Evolutionary conservation across 2,113 vertebrate species (phyloP).

Genomic region (Misgurnus anguillicaudatus): DNA sequence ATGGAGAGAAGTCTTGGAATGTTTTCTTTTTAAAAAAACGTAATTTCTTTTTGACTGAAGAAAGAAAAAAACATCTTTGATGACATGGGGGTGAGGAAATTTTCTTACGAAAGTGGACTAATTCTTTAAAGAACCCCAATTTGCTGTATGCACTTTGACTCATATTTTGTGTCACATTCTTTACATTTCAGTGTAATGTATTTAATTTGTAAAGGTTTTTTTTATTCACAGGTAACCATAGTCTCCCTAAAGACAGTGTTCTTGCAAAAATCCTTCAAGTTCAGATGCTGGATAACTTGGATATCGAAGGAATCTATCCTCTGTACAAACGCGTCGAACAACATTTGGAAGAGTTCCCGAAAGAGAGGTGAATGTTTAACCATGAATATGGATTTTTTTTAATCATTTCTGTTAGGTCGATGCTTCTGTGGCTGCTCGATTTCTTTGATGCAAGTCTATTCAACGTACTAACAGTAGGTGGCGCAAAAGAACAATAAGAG

Average conservation of each 20-base stretch:
- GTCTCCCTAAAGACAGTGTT: slow-evolving; percentile 87
- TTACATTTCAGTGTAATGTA: no score
- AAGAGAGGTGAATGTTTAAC: slow-evolving; percentile 81
- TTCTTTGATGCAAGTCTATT: background rate
- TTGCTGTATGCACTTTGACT: no score
- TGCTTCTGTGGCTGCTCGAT: background rate
- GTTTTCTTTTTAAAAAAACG: no score
- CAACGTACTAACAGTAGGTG: slow-evolving; percentile 63
- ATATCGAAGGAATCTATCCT: slow-evolving; percentile 93
- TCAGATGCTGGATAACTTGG: slow-evolving; percentile 94
- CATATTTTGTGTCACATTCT: no score
- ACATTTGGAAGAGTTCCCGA: slow-evolving; percentile 89
- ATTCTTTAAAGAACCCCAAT: no score
- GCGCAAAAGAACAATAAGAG: slow-evolving; percentile 44
- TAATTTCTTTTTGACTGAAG: no score
- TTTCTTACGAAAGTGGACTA: no score
- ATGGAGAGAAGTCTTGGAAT: no score
- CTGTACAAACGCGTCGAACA: slow-evolving; percentile 88
- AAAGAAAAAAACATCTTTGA: no score
- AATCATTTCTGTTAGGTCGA: background rate
- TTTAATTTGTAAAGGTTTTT: no score
- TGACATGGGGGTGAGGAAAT: no score
- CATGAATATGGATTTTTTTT: background rate
- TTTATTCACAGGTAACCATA: slow-evolving; percentile 69
- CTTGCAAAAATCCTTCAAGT: slow-evolving; percentile 90